A percentile compares a stretch with the other conserved stretches of the same genome.
Evolutionary conservation across 53 echinoderm and acorn worm species (phyloP).

Genomic region (Arbacia lixula): DNA sequence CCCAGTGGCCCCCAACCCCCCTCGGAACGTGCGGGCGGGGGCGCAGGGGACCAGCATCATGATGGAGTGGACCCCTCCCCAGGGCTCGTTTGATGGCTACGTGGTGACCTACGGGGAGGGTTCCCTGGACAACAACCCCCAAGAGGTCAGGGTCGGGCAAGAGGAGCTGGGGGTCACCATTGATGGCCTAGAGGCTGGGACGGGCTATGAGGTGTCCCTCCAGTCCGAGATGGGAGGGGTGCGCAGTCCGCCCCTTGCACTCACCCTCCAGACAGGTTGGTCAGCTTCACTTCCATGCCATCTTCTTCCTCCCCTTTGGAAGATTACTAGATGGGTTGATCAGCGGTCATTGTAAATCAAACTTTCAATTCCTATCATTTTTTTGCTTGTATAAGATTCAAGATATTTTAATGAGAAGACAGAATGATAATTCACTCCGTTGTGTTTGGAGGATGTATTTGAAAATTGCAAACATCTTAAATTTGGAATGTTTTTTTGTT

Average conservation of each 20-base stretch:
- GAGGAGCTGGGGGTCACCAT: slow-evolving; percentile 3
- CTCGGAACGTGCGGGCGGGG: slow-evolving; percentile 16
- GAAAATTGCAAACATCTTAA: no score
- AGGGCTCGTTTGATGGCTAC: slow-evolving; percentile 16
- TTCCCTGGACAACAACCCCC: slow-evolving; percentile 29
- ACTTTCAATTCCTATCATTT: no score
- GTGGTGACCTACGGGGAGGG: slow-evolving; percentile 28
- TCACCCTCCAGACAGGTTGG: not conserved
- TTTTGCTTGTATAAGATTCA: no score
- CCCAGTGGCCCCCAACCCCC: slow-evolving; percentile 20
- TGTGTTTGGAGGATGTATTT: no score
- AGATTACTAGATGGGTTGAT: no score
- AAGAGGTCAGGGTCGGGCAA: slow-evolving; percentile 10
- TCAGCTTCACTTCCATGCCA: no score
- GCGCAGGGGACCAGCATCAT: slow-evolving; percentile 20
- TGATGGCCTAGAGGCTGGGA: slow-evolving; percentile 23
- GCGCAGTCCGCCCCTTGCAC: not conserved
- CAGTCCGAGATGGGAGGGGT: slow-evolving; percentile 33
- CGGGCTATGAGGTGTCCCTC: slow-evolving; percentile 22
- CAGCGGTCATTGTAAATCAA: no score
- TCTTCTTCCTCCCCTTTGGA: no score
- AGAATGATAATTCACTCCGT: no score
- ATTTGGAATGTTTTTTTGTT: no score
- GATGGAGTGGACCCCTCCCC: slow-evolving; percentile 41
- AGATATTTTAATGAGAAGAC: no score